phyloP scores from a whole-genome alignment of 1,140 invertebrate species.

The Drosophila nigromelanica region DNA sequence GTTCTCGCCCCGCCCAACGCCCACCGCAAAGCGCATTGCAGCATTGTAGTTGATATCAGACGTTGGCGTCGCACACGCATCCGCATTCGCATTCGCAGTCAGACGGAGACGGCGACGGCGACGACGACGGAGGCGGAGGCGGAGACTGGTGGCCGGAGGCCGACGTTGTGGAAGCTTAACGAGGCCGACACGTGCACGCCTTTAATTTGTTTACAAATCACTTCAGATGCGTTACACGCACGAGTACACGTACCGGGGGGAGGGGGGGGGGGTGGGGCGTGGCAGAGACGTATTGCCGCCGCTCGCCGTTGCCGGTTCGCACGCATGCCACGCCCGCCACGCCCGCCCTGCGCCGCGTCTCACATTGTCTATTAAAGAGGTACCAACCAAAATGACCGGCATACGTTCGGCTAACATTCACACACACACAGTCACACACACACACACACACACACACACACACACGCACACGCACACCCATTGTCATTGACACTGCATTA shows the following conservation, averaged over 20 bases:
- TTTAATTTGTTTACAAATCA: conserved; percentile 84
- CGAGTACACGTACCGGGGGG: conserved; percentile 50
- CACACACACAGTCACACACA: conserved; percentile 21
- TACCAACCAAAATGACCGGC: conserved; percentile 48
- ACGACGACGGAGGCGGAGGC: not conserved
- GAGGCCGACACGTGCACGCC: conserved; percentile 78
- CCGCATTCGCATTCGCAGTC: conserved; percentile 35
- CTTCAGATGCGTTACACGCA: conserved; percentile 82
- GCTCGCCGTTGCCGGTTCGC: conserved; percentile 18
- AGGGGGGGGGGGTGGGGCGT: not conserved
- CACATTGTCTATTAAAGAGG: conserved; percentile 60
- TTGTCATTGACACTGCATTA: conserved; percentile 57
- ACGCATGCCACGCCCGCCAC: conserved; percentile 44
- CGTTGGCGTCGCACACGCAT: conserved; percentile 14
- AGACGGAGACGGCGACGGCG: not conserved
- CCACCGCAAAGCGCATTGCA: conserved; percentile 51
- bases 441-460: conserved; percentile 9
- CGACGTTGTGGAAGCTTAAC: conserved; percentile 63
- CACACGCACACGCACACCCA: conserved; percentile 12
- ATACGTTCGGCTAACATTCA: conserved; percentile 35
- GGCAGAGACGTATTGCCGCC: conserved; percentile 12
- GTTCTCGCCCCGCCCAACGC: conserved; percentile 2
- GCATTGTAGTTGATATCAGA: conserved; percentile 54
- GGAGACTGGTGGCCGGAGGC: not conserved
- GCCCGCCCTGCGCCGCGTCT: conserved; percentile 13